These are phyloP conservation scores for Kryptopterus vitreolus DNA, from an alignment of 2,797 vertebrate species.

Conservation along the genomic window DNA sequence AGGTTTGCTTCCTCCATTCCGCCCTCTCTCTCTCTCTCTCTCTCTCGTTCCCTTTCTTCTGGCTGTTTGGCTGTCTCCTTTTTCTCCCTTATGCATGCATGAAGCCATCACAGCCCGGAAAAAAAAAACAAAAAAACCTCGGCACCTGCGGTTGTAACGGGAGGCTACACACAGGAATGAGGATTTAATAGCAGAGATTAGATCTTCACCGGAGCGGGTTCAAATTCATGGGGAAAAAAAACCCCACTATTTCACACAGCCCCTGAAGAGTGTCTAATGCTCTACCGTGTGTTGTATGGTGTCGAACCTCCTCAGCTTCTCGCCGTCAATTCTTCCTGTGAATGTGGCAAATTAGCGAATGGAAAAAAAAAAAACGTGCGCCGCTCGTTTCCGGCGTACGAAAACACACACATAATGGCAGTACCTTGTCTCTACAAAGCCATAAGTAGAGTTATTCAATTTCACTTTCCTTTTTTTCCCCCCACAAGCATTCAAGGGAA, in stretches of 20 bases:
- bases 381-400: slow-evolving; percentile 15
- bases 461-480: background rate
- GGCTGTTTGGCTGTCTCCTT: background rate
- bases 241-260: slow-evolving; percentile 2
- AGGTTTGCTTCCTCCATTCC: background rate
- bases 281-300: background rate
- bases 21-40: background rate
- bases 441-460: background rate
- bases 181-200: slow-evolving; percentile 30
- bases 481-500: background rate
- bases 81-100: slow-evolving; percentile 19
- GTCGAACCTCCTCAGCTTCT: background rate
- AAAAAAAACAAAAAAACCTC: slow-evolving; percentile 22
- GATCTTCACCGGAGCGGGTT: slow-evolving; percentile 20
- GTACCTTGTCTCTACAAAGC: slow-evolving; percentile 18
- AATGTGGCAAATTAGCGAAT: background rate
- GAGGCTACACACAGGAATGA: slow-evolving; percentile 19
- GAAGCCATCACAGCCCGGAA: slow-evolving; percentile 13
- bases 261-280: background rate
- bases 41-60: background rate
- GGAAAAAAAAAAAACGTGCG: background rate
- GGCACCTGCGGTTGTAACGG: slow-evolving; percentile 28
- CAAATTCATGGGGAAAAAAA: slow-evolving; percentile 17
- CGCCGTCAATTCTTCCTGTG: slow-evolving; percentile 2
- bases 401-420: slow-evolving; percentile 15